Percentiles rank a stretch among this genome's conserved stretches.
Conservation (phyloP, 2,797 vertebrate species). For the Loriculus beryllinus region DNA sequence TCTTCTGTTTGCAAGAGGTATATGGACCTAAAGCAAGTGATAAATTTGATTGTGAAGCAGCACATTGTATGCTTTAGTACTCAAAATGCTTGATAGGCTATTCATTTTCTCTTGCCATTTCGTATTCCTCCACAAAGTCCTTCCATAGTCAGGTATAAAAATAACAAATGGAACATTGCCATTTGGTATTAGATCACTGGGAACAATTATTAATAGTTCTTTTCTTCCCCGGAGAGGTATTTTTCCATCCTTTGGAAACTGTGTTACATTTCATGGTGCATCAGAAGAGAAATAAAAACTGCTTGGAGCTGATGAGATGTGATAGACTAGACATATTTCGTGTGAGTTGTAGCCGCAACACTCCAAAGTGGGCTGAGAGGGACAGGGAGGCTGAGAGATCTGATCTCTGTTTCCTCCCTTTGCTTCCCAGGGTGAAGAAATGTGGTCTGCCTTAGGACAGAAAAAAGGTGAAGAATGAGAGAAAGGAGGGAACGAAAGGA, state of each 20-base stretch:
- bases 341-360: neutral
- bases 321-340: neutral
- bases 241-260: neutral
- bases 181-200: neutral
- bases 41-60: neutral
- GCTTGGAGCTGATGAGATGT: neutral
- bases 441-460: neutral
- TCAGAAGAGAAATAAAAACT: neutral
- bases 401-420: neutral
- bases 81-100: neutral
- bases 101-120: neutral
- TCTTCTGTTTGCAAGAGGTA: neutral
- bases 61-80: neutral
- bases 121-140: neutral
- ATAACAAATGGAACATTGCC: conserved; percentile 1
- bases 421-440: neutral
- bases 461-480: neutral
- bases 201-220: conserved; percentile 3
- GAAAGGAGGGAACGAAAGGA: neutral
- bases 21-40: neutral
- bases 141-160: neutral
- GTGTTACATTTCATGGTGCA: neutral
- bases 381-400: neutral
- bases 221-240: neutral
- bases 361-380: neutral